Conservation (phyloP, 2,888 invertebrate species). For the Balanococcus diminutus region DNA sequence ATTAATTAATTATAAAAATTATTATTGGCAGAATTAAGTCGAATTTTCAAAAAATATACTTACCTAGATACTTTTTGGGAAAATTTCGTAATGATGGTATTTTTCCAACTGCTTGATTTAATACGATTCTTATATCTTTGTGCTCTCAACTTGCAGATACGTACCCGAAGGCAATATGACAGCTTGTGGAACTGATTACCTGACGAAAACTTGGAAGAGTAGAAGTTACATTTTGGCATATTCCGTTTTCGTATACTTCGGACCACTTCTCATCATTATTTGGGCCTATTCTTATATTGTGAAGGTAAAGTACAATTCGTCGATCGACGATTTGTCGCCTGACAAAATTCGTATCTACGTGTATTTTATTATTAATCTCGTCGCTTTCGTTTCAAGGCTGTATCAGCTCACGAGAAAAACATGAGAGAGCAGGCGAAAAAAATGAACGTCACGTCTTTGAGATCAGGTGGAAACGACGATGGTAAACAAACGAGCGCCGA, state of each 20-base stretch:
- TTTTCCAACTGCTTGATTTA: too few relatives aligned
- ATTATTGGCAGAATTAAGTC: too few relatives aligned
- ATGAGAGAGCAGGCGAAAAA: constrained; percentile 92
- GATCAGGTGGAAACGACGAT: constrained; percentile 69
- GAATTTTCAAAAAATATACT: too few relatives aligned
- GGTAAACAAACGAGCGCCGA: constrained; percentile 80
- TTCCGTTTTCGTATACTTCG: constrained; percentile 77
- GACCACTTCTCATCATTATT: constrained; percentile 79
- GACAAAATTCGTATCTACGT: background rate
- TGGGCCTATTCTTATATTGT: constrained; percentile 89
- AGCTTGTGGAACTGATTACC: constrained; percentile 88
- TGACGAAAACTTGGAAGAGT: constrained; percentile 76
- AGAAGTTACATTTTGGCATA: constrained; percentile 77
- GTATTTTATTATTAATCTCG: background rate
- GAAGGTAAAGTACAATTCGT: too few relatives aligned
- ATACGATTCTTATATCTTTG: too few relatives aligned
- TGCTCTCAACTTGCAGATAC: constrained; percentile 65
- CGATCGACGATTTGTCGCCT: too few relatives aligned
- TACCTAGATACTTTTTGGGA: too few relatives aligned
- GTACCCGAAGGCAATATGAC: constrained; percentile 94
- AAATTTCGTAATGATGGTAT: too few relatives aligned
- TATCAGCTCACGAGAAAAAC: constrained; percentile 80
- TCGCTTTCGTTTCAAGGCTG: constrained; percentile 66
- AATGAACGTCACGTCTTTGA: constrained; percentile 88
- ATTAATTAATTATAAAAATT: too few relatives aligned